phyloP scores from a whole-genome alignment of 1,140 invertebrate genomes.

The Heliconius eleuchia region DNA sequence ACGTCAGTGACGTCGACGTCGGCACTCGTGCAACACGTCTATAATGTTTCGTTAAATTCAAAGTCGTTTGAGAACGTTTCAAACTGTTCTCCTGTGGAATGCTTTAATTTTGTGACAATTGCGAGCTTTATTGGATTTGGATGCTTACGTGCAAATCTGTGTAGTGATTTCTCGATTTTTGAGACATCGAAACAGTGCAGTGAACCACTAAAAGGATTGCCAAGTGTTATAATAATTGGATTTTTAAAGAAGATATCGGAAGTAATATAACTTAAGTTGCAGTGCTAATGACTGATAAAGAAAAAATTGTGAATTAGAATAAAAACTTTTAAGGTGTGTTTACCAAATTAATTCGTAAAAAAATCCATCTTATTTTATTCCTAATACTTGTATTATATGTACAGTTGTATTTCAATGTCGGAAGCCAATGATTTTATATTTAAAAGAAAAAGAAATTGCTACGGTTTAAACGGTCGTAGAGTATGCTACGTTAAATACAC shows the following conservation, averaged over 20 bases:
- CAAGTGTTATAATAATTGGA: constrained; percentile 62
- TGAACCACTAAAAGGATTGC: constrained; percentile 71
- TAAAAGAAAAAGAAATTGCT: constrained; percentile 13
- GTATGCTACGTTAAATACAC: constrained; percentile 49
- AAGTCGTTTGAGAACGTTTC: constrained; percentile 74
- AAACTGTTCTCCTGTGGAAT: constrained; percentile 65
- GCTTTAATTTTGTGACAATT: constrained; percentile 70
- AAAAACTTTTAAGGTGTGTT: constrained; percentile 46
- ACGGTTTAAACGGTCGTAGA: constrained; percentile 33
- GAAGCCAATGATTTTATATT: background rate
- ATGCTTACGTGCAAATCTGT: constrained; percentile 59
- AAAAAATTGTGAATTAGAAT: constrained; percentile 37
- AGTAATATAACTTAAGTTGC: constrained; percentile 39
- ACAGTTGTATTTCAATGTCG: background rate
- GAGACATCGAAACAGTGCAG: constrained; percentile 67
- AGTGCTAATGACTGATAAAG: constrained; percentile 40
- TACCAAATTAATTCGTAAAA: background rate
- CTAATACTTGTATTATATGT: background rate
- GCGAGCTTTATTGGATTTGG: constrained; percentile 71
- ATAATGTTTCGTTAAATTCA: constrained; percentile 79
- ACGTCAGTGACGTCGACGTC: constrained; percentile 74
- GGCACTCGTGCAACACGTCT: constrained; percentile 77
- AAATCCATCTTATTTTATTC: background rate
- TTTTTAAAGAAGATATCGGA: constrained; percentile 55
- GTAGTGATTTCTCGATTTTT: constrained; percentile 72